Evolutionary conservation across 2,113 vertebrate species (phyloP), one percentile per base, ranked within the genome.

Genomic region (Spilogale gracilis): DNA sequence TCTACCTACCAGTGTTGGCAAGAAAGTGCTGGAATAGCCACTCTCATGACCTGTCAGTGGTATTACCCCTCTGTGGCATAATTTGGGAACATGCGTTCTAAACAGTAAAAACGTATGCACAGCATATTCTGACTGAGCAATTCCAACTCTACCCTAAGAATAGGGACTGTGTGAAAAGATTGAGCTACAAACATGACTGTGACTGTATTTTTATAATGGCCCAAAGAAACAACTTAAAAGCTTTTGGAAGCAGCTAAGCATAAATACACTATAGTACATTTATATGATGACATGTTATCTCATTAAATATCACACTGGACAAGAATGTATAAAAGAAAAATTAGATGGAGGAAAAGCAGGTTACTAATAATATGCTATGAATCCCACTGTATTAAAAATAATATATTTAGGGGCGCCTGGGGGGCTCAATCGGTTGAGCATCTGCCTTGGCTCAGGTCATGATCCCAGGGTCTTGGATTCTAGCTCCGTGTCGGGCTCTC

Each of bases 261-360:
- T 76, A 45, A 92, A 78, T 12, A 63, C 18, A 92, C n/a, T 21
- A 10, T 25, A 23, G 23, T 38, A 50, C 76, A 78, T 71, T 87
- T 87, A 45, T 38, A 30, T 61, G 71, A 85, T 85, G 30, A 94
- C 50, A 52, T 84, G 73, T n/a, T 32, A 32, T n/a, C 10, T 61
- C 60, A 93, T 78, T 86, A 92, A 89, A 25, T 65, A 38, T 69
- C 43, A 43, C 9, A 76, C 21, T 58, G 14, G 81, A 79, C 2
- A 93, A 93, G 17, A 81, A 89, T 79, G n/a, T 92, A 71, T 86
- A 82, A 80, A 30, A 92, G 61, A 94, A 91, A 71, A 86, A 10
- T 88, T 83, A 91, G 90, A 85, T 63, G 5, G 23, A 48, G 71
- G 74, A 60, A 92, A 83, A 98, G 81, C 9, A 90, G 21, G n/a